Percentiles rank a stretch among this genome's conserved stretches.
Evolutionary conservation across 2,888 invertebrate genomes (phyloP).

Genomic region (Lithosia quadra): DNA sequence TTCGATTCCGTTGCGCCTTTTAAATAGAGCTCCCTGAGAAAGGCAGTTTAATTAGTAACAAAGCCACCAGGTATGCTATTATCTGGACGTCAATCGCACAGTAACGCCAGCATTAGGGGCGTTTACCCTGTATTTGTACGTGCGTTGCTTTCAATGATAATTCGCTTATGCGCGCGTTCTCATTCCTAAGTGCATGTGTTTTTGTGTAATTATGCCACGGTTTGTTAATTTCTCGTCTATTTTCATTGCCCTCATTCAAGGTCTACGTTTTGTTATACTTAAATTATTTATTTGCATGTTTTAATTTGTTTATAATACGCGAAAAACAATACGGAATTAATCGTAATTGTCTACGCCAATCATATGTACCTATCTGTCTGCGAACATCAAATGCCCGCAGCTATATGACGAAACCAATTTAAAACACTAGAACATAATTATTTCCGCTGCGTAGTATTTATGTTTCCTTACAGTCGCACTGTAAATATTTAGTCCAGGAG

Average conservation of each 20-base stretch:
- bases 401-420: conserved; percentile 82
- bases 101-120: conserved; percentile 64
- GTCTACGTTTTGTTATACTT: conserved; percentile 11
- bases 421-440: conserved; percentile 80
- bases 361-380: conserved; percentile 46
- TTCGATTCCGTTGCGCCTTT: conserved; percentile 67
- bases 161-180: conserved; percentile 64
- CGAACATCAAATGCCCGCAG: conserved; percentile 61
- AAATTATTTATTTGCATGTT: conserved; percentile 26
- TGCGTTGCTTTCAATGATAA: conserved; percentile 64
- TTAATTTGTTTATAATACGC: conserved; percentile 35
- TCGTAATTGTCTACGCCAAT: conserved; percentile 39
- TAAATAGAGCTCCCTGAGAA: conserved; percentile 74
- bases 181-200: conserved; percentile 54
- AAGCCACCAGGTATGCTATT: conserved; percentile 67
- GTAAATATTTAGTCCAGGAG: conserved; percentile 83
- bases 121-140: conserved; percentile 69
- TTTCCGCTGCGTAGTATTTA: conserved; percentile 80
- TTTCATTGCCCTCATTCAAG: conserved; percentile 18
- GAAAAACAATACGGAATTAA: conserved; percentile 36
- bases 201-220: conserved; percentile 45
- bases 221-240: conserved; percentile 38
- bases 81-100: conserved; percentile 69
- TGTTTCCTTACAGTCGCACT: conserved; percentile 80
- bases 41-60: conserved; percentile 66